Conservation (phyloP, 2,797 vertebrate genomes). For the Cirrhinus molitorella region DNA sequence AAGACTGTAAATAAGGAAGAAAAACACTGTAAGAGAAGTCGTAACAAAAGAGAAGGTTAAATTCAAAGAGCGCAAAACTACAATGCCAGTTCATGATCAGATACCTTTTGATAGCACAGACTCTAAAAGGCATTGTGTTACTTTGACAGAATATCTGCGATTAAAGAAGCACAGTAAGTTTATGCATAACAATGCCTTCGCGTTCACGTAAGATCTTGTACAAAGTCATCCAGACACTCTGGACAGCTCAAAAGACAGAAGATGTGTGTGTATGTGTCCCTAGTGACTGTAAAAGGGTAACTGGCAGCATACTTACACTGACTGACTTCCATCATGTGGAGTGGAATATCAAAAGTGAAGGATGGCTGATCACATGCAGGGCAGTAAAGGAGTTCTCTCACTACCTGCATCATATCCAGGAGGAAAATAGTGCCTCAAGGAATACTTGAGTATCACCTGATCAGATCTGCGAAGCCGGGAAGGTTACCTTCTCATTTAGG, state of each 20-base stretch:
- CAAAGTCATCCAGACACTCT: conserved; percentile 29
- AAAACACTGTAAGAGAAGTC: background rate
- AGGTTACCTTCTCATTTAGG: conserved; percentile 33
- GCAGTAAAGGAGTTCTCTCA: background rate
- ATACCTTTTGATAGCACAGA: conserved; percentile 27
- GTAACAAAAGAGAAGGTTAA: background rate
- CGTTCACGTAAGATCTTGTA: conserved; percentile 3
- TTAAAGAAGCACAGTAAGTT: background rate
- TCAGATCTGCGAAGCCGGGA: conserved; percentile 10
- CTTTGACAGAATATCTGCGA: conserved; percentile 10
- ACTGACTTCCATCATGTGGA: conserved; percentile 9
- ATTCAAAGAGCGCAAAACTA: conserved; percentile 8
- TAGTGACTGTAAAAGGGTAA: conserved; percentile 7
- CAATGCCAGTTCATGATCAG: conserved; percentile 12
- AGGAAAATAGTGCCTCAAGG: conserved; percentile 24
- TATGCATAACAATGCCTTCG: conserved; percentile 12
- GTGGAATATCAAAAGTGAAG: conserved; percentile 17
- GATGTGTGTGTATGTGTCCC: background rate
- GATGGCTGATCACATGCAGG: conserved; percentile 13
- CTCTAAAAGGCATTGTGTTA: conserved; percentile 20
- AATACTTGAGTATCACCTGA: conserved; percentile 19
- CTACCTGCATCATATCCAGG: conserved; percentile 7
- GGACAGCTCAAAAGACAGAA: conserved; percentile 12
- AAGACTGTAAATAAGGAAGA: conserved; percentile 21
- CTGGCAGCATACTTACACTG: background rate